Evolutionary conservation across 1,140 invertebrate species (phyloP), one percentile per base, ranked within the genome.

Genomic region (Tetranychus cinnabarinus): DNA sequence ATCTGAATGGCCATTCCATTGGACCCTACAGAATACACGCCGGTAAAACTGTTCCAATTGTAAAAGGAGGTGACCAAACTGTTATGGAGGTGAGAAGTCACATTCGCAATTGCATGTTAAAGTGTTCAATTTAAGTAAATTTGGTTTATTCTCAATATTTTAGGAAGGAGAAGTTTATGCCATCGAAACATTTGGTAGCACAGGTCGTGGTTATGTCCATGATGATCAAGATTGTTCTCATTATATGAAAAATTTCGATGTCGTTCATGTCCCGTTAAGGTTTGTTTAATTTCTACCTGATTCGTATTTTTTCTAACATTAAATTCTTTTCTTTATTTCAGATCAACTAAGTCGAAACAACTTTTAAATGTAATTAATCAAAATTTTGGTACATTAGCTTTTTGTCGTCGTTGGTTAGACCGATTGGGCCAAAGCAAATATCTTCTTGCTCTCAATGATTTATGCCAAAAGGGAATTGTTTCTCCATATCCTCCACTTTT

Each of bases 141-240:
- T 42, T 42, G 15, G 48, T 2, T 57, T 57, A 3, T 7, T 1
- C 10, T 52, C 60, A 62, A 7, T 59, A 13, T 33, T 50, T 33
- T 55, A 75, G 76, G 92, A 97, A 74, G 88, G 93, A 72, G 93
- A 97, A 73, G 90, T 97, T 70, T 99, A 97, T 76, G 96, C 96
- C 0, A 99, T 99, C 65, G 96, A 99, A 76, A 99, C 96, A 0
- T 99, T 99, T 72, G 96, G 96, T 6, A 97, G 91, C 2, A 99
- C 96, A 13, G 96, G 96, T 3, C 83, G 85, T 65, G 96, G 96
- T 13, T 77, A 88, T 60, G 93, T 99, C 1, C 90, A 97, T 72
- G 93, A 98, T 73, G 96, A 98, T 71, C 92, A 97, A 85, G 95
- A 99, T 69, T 88, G 86, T 64, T 97, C 92, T 39, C 96, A 99